Evolutionary conservation across 1,140 invertebrate species (phyloP), one percentile per base, ranked within the genome.

Genomic region (Heliconius himera): DNA sequence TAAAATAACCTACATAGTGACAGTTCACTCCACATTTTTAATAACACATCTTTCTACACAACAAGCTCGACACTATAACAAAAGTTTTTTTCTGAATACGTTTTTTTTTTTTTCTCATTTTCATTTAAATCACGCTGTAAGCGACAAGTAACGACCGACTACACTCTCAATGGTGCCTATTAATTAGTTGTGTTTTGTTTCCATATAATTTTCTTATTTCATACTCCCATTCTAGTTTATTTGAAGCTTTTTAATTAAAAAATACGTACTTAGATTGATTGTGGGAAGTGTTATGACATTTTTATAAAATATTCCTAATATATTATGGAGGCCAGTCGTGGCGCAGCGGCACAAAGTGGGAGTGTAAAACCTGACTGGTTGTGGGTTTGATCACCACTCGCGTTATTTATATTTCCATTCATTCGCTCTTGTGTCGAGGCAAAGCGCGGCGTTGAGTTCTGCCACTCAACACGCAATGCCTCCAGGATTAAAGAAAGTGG

Each of bases 201-300:
- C n/a, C 60, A 66, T 66, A 66, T 11, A 66, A 66, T 66, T 26
- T 66, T 66, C 60, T 66, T 54, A 54, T 46, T 51, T n/a, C 41
- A 70, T 33, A 72, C 6, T 36, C 49, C 0, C 36, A 46, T 76
- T 26, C 75, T 36, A 70, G 54, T 49, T 20, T 20, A 51, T 66
- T 73, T 54, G 46, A 33, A 56, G 49, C 49, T 73, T 73, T 73
- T 49, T 46, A 73, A 46, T 46, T 73, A 46, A 46, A 46, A 73
- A 41, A 73, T 71, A 2, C 29, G 5, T 3, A 9, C 3, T 36
- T 20, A 51, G 16, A 54, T 56, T 9, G 8, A 51, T 29, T 16
- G n/a, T 73, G 9, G 8, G 9, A 73, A 13, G 38, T 2, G 1
- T 41, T 41, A 41, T 41, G 38, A 41, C 3, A 46, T 46, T 0